These are phyloP conservation scores for Panthera uncia DNA, from an alignment of 2,113 vertebrate species.

Conservation along the genomic window DNA sequence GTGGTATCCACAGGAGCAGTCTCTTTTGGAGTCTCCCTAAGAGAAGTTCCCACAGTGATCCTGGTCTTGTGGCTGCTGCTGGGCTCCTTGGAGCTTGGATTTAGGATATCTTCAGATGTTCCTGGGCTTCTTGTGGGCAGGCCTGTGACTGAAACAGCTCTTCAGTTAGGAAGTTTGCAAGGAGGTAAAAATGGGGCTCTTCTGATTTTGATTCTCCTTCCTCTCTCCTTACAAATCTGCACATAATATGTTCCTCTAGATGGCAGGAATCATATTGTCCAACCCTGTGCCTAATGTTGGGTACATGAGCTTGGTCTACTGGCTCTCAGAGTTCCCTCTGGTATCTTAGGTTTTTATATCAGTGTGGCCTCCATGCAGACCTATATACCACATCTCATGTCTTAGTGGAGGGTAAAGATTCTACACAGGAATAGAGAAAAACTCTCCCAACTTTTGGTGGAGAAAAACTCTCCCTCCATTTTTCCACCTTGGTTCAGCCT, in stretches of 20 bases:
- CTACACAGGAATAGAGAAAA: not conserved
- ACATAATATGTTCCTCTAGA: not conserved
- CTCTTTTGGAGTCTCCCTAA: not conserved
- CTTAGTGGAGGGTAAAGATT: not conserved
- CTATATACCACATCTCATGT: not conserved
- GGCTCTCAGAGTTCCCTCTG: not conserved
- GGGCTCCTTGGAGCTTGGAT: not conserved
- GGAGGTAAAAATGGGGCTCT: not conserved
- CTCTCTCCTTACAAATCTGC: not conserved
- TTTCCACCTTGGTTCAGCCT: not conserved
- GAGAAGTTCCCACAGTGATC: not conserved
- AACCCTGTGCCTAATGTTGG: not conserved
- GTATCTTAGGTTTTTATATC: not conserved
- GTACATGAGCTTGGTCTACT: not conserved
- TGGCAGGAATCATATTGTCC: not conserved
- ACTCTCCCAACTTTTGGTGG: not conserved
- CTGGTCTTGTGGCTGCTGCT: not conserved
- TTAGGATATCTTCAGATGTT: not conserved
- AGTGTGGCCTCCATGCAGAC: not conserved
- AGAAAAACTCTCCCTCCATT: not conserved
- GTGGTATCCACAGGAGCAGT: not conserved
- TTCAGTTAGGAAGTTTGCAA: not conserved
- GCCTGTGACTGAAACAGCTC: not conserved
- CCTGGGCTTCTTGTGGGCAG: not conserved
- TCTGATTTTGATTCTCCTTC: not conserved